Evolutionary conservation across 1,140 invertebrate genomes (phyloP).

Genomic region (Belonocnema kinseyi): DNA sequence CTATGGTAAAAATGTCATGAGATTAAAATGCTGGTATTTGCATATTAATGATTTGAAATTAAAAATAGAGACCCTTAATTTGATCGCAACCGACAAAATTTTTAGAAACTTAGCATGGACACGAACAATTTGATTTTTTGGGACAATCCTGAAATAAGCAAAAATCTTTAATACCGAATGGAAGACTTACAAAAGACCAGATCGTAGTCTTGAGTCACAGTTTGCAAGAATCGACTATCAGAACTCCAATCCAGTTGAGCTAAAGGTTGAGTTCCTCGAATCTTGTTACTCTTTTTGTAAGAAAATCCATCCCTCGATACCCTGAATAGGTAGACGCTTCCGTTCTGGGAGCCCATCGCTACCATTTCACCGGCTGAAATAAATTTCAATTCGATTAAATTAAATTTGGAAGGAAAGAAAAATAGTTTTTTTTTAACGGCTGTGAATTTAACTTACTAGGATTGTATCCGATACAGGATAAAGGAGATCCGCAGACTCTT

Average conservation of each 20-base stretch:
- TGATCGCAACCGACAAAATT: too few species aligned
- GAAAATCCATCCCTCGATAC: conserved; percentile 90
- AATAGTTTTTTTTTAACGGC: too few species aligned
- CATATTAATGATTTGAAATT: too few species aligned
- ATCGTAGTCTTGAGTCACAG: conserved; percentile 95
- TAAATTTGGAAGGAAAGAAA: too few species aligned
- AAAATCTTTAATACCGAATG: not conserved
- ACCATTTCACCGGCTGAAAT: conserved; percentile 88
- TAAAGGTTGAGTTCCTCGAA: conserved; percentile 87
- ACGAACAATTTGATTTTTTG: too few species aligned
- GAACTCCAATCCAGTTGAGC: conserved; percentile 94
- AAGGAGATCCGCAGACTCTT: conserved; percentile 88
- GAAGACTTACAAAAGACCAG: conserved; percentile 87
- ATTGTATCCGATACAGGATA: conserved; percentile 90
- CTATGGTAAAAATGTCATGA: too few species aligned
- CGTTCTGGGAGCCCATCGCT: conserved; percentile 93
- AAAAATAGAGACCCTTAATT: too few species aligned
- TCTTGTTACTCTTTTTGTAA: conserved; percentile 92
- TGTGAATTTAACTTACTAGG: conserved; percentile 79
- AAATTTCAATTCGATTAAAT: not conserved
- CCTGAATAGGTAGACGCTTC: conserved; percentile 89
- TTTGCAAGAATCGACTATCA: conserved; percentile 90
- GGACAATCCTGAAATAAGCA: too few species aligned
- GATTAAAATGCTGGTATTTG: too few species aligned
- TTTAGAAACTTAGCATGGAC: too few species aligned